Evolutionary conservation across 2,113 vertebrate species (phyloP).

Genomic region (Zosterops japonicus): DNA sequence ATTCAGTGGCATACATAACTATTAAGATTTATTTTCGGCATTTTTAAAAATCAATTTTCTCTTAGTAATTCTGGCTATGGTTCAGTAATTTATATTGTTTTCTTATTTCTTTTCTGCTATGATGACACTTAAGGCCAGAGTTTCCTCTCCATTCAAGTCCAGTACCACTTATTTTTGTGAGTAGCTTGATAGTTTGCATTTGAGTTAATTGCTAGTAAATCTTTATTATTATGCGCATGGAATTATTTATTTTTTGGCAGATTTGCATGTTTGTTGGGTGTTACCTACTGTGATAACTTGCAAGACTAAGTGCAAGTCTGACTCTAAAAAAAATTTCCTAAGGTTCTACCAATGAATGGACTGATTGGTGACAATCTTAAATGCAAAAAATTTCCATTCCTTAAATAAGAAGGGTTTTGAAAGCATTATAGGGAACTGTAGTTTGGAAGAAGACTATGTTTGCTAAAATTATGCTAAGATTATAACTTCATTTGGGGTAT

Average conservation of each 20-base stretch:
- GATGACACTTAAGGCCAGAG: neutral
- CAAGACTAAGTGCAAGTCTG: neutral
- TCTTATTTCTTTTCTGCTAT: neutral
- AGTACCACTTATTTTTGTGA: neutral
- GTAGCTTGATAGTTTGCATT: neutral
- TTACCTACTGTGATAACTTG: neutral
- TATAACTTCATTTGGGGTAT: neutral
- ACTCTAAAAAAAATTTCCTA: neutral
- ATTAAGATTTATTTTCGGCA: conserved; percentile 28
- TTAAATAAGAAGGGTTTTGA: neutral
- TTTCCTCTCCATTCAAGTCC: neutral
- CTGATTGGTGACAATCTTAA: neutral
- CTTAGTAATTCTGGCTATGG: neutral
- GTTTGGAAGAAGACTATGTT: neutral
- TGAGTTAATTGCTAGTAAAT: neutral
- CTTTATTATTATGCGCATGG: neutral
- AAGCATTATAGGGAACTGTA: neutral
- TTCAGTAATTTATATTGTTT: neutral
- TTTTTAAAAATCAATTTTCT: conserved; percentile 24
- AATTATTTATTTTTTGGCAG: neutral
- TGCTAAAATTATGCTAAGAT: neutral
- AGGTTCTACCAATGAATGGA: neutral
- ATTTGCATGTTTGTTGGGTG: neutral
- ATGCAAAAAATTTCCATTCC: neutral
- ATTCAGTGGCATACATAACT: neutral